These are phyloP conservation scores for Casuarius casuarius DNA, from an alignment of 2,113 vertebrate genomes.

Conservation along the genomic window DNA sequence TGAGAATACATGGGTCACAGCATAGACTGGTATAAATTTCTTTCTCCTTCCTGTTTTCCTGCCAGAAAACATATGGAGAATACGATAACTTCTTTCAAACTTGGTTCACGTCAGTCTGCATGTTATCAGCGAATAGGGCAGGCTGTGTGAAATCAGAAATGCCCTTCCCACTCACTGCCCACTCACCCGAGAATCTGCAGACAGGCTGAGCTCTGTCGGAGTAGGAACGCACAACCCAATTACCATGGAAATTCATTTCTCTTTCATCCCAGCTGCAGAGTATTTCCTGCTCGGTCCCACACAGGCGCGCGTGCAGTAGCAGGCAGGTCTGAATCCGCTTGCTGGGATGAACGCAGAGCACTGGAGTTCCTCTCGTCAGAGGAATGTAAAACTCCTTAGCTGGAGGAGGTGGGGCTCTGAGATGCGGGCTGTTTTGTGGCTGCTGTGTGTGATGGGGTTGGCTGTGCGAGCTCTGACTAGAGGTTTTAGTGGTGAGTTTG, in stretches of 20 bases:
- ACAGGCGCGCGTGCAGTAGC: rapidly evolving
- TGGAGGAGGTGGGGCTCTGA: rapidly evolving
- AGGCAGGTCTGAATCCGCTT: neutral
- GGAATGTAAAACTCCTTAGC: rapidly evolving
- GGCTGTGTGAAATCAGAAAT: constrained; percentile 27
- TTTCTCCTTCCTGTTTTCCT: constrained; percentile 42
- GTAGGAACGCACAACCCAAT: neutral
- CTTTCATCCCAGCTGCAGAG: neutral
- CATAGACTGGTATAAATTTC: neutral
- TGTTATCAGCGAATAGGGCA: neutral
- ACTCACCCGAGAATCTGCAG: neutral
- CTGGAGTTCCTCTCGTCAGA: neutral
- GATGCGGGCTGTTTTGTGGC: neutral
- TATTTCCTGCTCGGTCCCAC: neutral
- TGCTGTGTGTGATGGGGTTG: neutral
- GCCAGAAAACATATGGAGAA: constrained; percentile 14
- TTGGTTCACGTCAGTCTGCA: neutral
- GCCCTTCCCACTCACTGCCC: constrained; percentile 14
- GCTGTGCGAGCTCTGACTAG: neutral
- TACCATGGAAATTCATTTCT: neutral
- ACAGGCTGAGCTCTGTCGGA: neutral
- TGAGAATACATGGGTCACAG: neutral
- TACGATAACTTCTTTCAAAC: neutral
- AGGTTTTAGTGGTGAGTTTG: neutral
- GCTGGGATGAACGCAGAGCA: neutral